Evolutionary conservation across 2,797 vertebrate genomes (phyloP), one percentile per base, ranked within the genome.

Genomic region (Sphaeramia orbicularis): DNA sequence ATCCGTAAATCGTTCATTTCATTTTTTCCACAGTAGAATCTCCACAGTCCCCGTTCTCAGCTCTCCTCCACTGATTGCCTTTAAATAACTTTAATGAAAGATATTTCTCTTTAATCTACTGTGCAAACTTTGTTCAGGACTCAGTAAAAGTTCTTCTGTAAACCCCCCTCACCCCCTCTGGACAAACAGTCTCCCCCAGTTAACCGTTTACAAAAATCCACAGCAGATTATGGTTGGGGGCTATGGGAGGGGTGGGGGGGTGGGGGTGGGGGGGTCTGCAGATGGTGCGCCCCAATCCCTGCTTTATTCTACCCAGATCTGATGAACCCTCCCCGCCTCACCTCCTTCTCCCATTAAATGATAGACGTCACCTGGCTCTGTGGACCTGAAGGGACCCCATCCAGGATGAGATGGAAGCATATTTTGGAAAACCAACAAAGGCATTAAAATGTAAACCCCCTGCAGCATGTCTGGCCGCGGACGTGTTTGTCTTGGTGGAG

Each of bases 341-440:
- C 73, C 65, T 51, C 54, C 5, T 11, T 12, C 36, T 0, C 74
- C 76, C 73, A 54, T 53, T 65, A 81, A 89, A 87, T 78, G 83
- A 88, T 86, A 80, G 86, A 86, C 86, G 65, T 90, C 90, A 92
- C 91, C 92, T 92, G 91, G 92, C 91, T 86, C 80, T 83, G 89
- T 90, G 87, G 91, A 92, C 91, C 91, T 89, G 89, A 66, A 78
- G 85, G 91, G 91, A 91, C 80, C 84, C 78, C 76, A 18, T 91
- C 90, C 92, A 91, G 91, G 79, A 91, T 82, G 88, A 91, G 92
- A 93, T 90, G 90, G 92, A 90, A 95, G 93, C 93, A 95, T 94
- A 94, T 95, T 95, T 92, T 94, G 93, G 93, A 95, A 93, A 93
- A 93, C 92, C 91, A 95, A 95, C 94, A 95, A 92, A 94, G 90